These are phyloP conservation scores for Thereva unica DNA, from an alignment of 2,888 invertebrate genomes.

Conservation along the genomic window DNA sequence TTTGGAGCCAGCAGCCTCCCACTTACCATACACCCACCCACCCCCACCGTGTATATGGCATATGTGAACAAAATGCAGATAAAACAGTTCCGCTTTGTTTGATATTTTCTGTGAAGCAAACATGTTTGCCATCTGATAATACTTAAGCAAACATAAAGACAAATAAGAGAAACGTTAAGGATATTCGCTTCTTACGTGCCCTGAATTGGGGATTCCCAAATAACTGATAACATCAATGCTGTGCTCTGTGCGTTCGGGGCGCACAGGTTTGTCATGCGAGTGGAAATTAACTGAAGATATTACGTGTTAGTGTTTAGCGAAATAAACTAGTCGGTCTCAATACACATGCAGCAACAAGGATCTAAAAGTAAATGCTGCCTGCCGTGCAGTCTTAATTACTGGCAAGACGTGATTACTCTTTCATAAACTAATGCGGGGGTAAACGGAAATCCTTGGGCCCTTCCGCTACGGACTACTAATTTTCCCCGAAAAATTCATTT, in stretches of 20 bases:
- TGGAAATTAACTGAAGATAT: not conserved
- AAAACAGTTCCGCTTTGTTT: slow-evolving; percentile 32
- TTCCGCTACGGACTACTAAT: not conserved
- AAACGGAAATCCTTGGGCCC: not conserved
- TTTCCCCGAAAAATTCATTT: slow-evolving; percentile 21
- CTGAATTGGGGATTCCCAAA: slow-evolving; percentile 13
- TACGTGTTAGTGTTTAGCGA: too few species aligned
- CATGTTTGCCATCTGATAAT: slow-evolving; percentile 35
- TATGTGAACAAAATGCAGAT: slow-evolving; percentile 31
- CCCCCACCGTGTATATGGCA: not conserved
- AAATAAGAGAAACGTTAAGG: slow-evolving; percentile 32
- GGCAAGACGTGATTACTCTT: not conserved
- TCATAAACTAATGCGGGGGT: not conserved
- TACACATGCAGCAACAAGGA: too few species aligned
- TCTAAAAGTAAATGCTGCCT: too few species aligned
- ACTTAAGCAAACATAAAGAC: slow-evolving; percentile 33
- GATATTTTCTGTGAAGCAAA: slow-evolving; percentile 31
- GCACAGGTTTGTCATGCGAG: not conserved
- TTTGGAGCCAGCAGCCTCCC: too few species aligned
- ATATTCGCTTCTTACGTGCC: slow-evolving; percentile 30
- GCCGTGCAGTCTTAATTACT: too few species aligned
- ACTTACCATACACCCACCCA: too few species aligned
- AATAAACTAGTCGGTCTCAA: too few species aligned
- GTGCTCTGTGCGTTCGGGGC: not conserved
- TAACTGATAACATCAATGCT: not conserved